Evolutionary conservation across 2,888 invertebrate species (phyloP), one percentile per base, ranked within the genome.

Genomic region (Acrocera orbiculus): DNA sequence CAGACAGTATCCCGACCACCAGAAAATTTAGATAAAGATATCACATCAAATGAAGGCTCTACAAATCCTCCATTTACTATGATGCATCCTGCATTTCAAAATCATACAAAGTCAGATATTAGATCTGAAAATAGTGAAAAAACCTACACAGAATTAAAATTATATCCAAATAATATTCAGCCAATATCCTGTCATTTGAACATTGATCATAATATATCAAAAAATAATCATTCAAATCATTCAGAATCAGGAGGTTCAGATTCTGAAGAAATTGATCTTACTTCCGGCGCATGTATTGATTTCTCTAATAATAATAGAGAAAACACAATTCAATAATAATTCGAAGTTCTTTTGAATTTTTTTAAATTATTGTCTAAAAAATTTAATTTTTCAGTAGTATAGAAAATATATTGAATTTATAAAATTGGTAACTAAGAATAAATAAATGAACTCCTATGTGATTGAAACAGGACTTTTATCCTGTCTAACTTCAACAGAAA

Each of bases 241-340:
- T 24, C 34, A 9, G 54, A 54, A 8, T 52, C 50, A 8, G 59
- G 58, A 44, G 58, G 56, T 27, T 59, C 60, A 2, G 59, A 58
- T 40, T 60, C 59, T 1, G 59, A 59, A 43, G 59, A 60, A 46
- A 60, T 60, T 31, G 59, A 60, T 47, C 46, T 60, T 24, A 60
- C 59, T 5, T 58, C 58, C 11, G 57, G 58, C 25, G 48, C 58
- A 36, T 60, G 60, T 46, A 57, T 60, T 41, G 60, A 60, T 45
- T 60, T 58, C 41, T 60, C 60, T 5, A 53, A 53, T 40, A 58
- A 48, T 44, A 54, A 49, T 41, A 57, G 56, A 24, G 31, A 30
- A 11, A 25, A 17, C 16, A 19, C 26, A 27, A n/a, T n/a, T n/a
- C n/a, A n/a, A n/a, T n/a, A n/a, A n/a, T n/a, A n/a, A n/a, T n/a